A percentile compares a stretch with the other conserved stretches of the same genome.
Conservation (phyloP, 2,113 vertebrate genomes). For the Chlorodrepanis virens region DNA sequence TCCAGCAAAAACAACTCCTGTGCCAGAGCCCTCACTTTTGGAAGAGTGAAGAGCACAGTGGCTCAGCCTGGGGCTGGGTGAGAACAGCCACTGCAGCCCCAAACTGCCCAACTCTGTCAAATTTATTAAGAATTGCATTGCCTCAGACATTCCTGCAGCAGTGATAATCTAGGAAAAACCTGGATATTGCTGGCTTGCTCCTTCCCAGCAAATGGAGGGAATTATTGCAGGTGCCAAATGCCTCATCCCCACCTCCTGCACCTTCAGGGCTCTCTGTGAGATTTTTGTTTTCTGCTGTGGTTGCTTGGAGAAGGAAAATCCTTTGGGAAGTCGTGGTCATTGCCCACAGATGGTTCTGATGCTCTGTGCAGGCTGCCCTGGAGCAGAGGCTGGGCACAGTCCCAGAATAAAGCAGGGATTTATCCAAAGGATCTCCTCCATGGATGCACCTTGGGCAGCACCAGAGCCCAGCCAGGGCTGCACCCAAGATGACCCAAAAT, state of each 20-base stretch:
- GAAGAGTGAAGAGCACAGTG: background rate
- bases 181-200: background rate
- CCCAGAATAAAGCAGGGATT: background rate
- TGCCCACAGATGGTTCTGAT: background rate
- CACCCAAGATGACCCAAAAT: background rate
- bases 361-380: background rate
- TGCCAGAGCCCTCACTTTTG: constrained; percentile 8
- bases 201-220: background rate
- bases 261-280: background rate
- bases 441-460: background rate
- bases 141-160: background rate
- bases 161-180: background rate
- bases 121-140: constrained; percentile 12
- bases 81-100: background rate
- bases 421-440: background rate
- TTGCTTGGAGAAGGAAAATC: background rate
- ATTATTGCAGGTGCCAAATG: constrained; percentile 26
- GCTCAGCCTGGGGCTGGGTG: constrained; percentile 10
- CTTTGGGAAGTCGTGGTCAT: background rate
- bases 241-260: rapidly evolving
- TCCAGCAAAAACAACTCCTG: background rate
- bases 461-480: background rate
- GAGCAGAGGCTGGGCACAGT: background rate
- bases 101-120: background rate
- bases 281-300: background rate